phyloP scores from a whole-genome alignment of 2,113 vertebrate species.

The Turnix velox region DNA sequence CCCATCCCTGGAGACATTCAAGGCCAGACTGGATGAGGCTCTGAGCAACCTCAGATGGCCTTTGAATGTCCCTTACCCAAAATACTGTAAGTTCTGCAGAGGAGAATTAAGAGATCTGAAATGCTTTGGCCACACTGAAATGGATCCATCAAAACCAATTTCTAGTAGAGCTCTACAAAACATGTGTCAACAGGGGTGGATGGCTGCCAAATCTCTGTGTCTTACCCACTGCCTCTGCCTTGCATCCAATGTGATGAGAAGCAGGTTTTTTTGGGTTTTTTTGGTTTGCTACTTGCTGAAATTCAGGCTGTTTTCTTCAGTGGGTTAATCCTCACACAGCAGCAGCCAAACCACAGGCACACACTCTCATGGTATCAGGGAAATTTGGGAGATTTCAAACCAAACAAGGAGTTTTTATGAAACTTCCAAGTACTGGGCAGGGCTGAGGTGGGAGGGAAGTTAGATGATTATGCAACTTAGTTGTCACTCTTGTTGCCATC shows the following conservation, averaged over 20 bases:
- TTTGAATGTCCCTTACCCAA: no score
- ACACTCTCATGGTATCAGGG: rapidly evolving
- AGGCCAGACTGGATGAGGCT: no score
- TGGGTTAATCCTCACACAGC: neutral
- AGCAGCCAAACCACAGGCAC: rapidly evolving
- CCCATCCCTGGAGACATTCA: no score
- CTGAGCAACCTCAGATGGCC: no score
- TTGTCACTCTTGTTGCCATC: neutral
- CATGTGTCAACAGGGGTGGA: rapidly evolving
- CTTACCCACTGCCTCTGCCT: neutral
- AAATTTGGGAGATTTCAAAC: neutral
- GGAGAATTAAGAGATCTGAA: neutral
- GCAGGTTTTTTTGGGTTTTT: neutral
- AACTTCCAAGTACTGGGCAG: neutral
- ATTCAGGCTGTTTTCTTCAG: neutral
- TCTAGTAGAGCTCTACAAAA: neutral
- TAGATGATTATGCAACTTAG: neutral
- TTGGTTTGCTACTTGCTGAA: neutral
- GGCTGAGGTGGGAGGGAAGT: neutral
- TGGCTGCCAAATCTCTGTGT: neutral
- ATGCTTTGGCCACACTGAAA: neutral
- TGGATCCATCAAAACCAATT: neutral
- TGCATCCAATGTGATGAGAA: rapidly evolving
- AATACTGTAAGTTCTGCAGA: no score
- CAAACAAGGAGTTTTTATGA: neutral